Conservation (phyloP, 2,888 invertebrate species). For the Ectemnius continuus region DNA sequence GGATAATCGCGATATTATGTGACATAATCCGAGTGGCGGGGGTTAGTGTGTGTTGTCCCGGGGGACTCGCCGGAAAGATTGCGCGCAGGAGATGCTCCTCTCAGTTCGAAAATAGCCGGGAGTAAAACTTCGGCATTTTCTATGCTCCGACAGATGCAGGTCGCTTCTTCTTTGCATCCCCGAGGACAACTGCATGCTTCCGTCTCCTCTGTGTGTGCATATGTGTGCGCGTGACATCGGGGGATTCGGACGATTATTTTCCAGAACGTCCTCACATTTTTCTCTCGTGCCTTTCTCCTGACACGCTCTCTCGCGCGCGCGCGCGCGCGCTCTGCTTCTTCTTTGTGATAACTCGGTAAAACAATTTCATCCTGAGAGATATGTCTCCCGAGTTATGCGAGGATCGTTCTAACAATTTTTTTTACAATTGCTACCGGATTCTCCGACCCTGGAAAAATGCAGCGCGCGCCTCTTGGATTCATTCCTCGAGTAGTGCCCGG, state of each 20-base stretch:
- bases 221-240: background rate
- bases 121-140: slow-evolving; percentile 20
- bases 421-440: too few species aligned
- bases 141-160: too few species aligned
- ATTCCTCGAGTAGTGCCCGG: too few species aligned
- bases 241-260: slow-evolving; percentile 8
- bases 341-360: background rate
- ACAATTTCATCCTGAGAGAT: background rate
- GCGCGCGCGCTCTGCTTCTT: background rate
- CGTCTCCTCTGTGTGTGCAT: background rate
- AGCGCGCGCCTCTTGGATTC: too few species aligned
- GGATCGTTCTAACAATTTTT: too few species aligned
- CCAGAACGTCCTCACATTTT: slow-evolving; percentile 5
- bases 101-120: background rate
- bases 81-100: too few species aligned
- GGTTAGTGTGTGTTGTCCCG: too few species aligned
- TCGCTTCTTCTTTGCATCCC: too few species aligned
- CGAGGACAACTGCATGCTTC: too few species aligned
- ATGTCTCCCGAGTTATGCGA: too few species aligned
- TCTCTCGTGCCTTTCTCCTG: background rate
- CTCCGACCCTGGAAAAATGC: too few species aligned
- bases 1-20: slow-evolving; percentile 27
- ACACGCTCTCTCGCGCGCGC: background rate
- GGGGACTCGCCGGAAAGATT: too few species aligned
- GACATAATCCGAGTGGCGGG: background rate